Base-by-base conservation (phyloP, 2,888 invertebrate species). In the Crioceris asparagi region DNA sequence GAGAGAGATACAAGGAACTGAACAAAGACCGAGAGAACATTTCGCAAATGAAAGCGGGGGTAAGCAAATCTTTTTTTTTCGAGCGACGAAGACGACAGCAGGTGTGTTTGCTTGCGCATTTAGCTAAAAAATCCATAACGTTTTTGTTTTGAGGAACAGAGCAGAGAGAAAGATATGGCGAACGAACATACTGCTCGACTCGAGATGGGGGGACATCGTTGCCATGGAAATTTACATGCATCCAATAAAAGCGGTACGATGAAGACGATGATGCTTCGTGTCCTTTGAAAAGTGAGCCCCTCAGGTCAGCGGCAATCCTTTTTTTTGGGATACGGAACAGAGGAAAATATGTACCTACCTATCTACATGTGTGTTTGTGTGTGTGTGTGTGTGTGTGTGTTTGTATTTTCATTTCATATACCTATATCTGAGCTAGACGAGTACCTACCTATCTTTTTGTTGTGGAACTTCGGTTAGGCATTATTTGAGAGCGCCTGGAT, bases 191-290 rank as follows among this genome's bases (percentile, higher is more conserved):
- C n/a, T n/a, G n/a, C n/a, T n/a, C n/a, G n/a, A n/a, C n/a, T n/a
- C n/a, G 33, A 41, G 43, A 40, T 53, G 50, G 39, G 45, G 49
- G 48, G 47, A 55, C 8, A 21, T 54, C 54, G 62, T 62, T 62
- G 60, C 61, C 60, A 62, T 62, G 61, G 62, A 57, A 60, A 62
- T 62, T 61, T 61, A 59, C 60, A 61, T 61, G 61, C 62, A 57
- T 61, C 61, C 61, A 59, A 61, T 62, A 61, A 7, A 27, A 61
- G 60, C 55, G 56, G 52, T 53, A 56, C n/a, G n/a, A n/a, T n/a
- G n/a, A n/a, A n/a, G n/a, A n/a, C n/a, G n/a, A n/a, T n/a, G 49
- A 52, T 38, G 45, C 48, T 48, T 43, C 45, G 44, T 44, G 41
- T 51, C 43, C 46, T 44, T 48, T 41, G 44, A 37, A 44, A 42